A percentile compares a stretch with the other conserved stretches of the same genome.
These are phyloP conservation scores for Diorhabda sublineata DNA, from an alignment of 1,140 invertebrate genomes.

Conservation along the genomic window DNA sequence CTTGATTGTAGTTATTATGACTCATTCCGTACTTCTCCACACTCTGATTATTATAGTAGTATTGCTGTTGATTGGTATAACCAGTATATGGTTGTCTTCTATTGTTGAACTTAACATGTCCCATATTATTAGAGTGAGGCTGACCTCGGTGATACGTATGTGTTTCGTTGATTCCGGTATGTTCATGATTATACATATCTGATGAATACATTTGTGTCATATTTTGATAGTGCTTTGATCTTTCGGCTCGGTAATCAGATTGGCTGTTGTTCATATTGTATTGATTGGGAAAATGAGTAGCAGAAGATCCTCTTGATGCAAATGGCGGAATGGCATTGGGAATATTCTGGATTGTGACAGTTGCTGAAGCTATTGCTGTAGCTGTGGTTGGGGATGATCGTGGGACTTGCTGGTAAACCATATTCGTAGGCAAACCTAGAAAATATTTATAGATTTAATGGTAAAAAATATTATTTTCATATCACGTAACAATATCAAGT, in stretches of 20 bases:
- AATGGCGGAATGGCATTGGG: constrained; percentile 55
- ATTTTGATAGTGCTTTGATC: constrained; percentile 50
- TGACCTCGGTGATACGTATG: constrained; percentile 47
- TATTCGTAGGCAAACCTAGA: constrained; percentile 37
- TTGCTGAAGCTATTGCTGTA: constrained; percentile 54
- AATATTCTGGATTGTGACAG: constrained; percentile 55
- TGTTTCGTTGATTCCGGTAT: constrained; percentile 35
- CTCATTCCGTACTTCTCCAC: constrained; percentile 46
- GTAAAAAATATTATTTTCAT: no score
- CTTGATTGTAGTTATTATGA: constrained; percentile 41
- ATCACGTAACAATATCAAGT: no score
- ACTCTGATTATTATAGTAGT: constrained; percentile 47
- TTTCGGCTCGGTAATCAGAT: constrained; percentile 37
- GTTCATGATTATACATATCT: constrained; percentile 52
- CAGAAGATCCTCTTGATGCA: constrained; percentile 48
- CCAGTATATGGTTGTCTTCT: constrained; percentile 43
- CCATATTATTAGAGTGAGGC: constrained; percentile 21
- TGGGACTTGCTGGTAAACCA: constrained; percentile 55
- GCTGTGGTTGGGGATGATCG: constrained; percentile 59
- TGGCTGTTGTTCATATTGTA: constrained; percentile 43
- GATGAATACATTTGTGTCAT: constrained; percentile 45
- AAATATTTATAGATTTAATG: constrained; percentile 4
- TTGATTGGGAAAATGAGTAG: constrained; percentile 38
- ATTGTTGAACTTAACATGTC: constrained; percentile 22
- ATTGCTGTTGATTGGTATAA: constrained; percentile 46